These are phyloP conservation scores for Liparis tanakae DNA, from an alignment of 2,797 vertebrate species.

Conservation along the genomic window DNA sequence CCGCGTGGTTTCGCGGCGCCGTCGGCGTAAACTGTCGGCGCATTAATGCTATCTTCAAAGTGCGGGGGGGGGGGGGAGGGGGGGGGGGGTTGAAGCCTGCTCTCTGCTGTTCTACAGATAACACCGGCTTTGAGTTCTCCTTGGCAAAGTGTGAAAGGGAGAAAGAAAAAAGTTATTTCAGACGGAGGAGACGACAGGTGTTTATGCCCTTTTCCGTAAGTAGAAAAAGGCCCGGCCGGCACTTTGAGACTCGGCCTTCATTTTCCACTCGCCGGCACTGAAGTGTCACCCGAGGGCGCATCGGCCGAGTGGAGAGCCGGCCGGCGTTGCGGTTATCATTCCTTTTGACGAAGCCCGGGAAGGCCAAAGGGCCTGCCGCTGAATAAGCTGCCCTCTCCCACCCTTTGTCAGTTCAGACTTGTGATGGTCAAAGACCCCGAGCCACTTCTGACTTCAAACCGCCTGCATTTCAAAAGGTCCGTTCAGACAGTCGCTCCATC, in stretches of 20 bases:
- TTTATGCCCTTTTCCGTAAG: conserved; percentile 55
- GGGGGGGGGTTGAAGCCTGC: no score
- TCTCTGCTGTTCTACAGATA: conserved; percentile 69
- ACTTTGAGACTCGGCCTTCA: conserved; percentile 55
- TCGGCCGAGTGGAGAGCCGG: conserved; percentile 50
- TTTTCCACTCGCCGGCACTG: conserved; percentile 60
- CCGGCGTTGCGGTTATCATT: conserved; percentile 63
- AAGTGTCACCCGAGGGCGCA: conserved; percentile 66
- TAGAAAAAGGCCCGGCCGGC: conserved; percentile 56
- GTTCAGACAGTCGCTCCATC: conserved; percentile 68
- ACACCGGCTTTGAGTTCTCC: conserved; percentile 51
- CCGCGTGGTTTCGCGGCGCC: conserved; percentile 17
- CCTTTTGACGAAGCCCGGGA: conserved; percentile 70
- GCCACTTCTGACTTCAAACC: conserved; percentile 73
- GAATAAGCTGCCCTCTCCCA: conserved; percentile 64
- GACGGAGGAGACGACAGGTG: conserved; percentile 60
- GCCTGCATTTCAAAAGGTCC: conserved; percentile 74
- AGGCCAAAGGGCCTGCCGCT: conserved; percentile 66
- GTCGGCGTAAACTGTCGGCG: conserved; percentile 47
- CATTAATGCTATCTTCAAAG: conserved; percentile 59
- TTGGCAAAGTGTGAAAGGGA: conserved; percentile 55
- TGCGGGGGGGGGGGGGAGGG: conserved; percentile 23
- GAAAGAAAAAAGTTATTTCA: conserved; percentile 46
- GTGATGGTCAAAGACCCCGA: conserved; percentile 71
- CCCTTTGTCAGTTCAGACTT: conserved; percentile 68